Base-by-base conservation (phyloP, 2,113 vertebrate genomes). In the Circaetus cinerascens region DNA sequence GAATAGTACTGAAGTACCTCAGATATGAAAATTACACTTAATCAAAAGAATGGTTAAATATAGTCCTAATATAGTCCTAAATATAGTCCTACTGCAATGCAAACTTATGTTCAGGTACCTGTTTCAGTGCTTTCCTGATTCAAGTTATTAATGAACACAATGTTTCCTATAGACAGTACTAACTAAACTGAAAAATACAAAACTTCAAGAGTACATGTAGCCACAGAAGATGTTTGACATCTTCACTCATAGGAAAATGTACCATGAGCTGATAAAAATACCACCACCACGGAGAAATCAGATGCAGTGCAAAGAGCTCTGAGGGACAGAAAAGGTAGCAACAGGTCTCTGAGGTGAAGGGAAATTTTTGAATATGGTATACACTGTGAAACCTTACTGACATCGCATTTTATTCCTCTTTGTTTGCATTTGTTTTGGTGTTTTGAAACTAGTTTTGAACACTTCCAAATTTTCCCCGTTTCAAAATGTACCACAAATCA, bases 351-450 rank as follows among this genome's bases (percentile, higher is more conserved):
- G 71, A 88, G 19, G 60, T 32, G 38, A 90, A 32, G 27, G 34
- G 43, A 53, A 68, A 43, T 56, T 80, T 25, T 73, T 36, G 53
- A 79, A 83, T n/a, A 55, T 29, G 20, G 32, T 59, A 56, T 15
- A 45, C 12, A 34, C 23, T 0, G 0, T 25, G 10, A 89, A 91
- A 53, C 8, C 9, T 43, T 75, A 57, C 1, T 1, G 56, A 27
- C 1, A 3, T 2, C 68, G 38, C 22, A 67, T 53, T 82, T 75
- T 66, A 34, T 53, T 75, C 34, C 13, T 55, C 17, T 76, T 45
- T 36, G 16, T 53, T 85, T 86, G 45, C 3, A 3, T 13, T 32
- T 56, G 7, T 13, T 64, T n/a, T 4, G 14, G 2, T 15, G 36
- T 43, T 75, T 69, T 86, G 38, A 3, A 53, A 40, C 19, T 60